Conservation (phyloP, 2,888 invertebrate genomes). For the Caenorhabditis parvicauda region DNA sequence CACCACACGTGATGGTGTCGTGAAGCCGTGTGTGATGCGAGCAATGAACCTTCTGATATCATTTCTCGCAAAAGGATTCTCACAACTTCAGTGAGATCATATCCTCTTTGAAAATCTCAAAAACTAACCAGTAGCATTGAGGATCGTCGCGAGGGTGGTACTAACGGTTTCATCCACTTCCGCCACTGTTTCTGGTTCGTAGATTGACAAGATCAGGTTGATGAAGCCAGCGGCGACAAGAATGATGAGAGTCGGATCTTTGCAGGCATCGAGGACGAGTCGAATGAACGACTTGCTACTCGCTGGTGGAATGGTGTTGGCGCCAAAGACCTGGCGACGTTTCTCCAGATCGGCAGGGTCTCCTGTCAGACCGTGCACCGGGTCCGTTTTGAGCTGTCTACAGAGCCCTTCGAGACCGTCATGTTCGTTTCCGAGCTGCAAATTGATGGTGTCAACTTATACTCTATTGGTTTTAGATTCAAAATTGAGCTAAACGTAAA, state of each 20-base stretch:
- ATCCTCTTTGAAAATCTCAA: background rate
- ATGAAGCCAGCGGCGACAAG: constrained; percentile 56
- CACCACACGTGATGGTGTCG: too few species aligned
- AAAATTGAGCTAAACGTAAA: too few species aligned
- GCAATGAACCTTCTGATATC: too few species aligned
- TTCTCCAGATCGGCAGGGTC: constrained; percentile 42
- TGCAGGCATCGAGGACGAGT: constrained; percentile 50
- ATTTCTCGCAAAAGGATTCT: background rate
- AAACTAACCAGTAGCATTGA: background rate
- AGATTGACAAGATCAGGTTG: constrained; percentile 59
- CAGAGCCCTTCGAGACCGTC: constrained; percentile 57
- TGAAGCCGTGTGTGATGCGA: too few species aligned
- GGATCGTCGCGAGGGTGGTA: constrained; percentile 5
- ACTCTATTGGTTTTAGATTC: too few species aligned
- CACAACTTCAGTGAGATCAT: background rate
- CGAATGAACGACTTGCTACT: constrained; percentile 52
- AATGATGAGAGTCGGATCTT: constrained; percentile 60
- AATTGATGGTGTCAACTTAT: too few species aligned
- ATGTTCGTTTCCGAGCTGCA: constrained; percentile 53
- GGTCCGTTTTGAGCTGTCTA: constrained; percentile 45
- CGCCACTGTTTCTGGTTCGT: constrained; percentile 45
- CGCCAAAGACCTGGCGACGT: constrained; percentile 48
- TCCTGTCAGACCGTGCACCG: constrained; percentile 47
- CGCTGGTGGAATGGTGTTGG: constrained; percentile 57
- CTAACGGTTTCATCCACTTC: constrained; percentile 10